Evolutionary conservation across 2,888 invertebrate genomes (phyloP).

Genomic region (Miltochrista miniata): DNA sequence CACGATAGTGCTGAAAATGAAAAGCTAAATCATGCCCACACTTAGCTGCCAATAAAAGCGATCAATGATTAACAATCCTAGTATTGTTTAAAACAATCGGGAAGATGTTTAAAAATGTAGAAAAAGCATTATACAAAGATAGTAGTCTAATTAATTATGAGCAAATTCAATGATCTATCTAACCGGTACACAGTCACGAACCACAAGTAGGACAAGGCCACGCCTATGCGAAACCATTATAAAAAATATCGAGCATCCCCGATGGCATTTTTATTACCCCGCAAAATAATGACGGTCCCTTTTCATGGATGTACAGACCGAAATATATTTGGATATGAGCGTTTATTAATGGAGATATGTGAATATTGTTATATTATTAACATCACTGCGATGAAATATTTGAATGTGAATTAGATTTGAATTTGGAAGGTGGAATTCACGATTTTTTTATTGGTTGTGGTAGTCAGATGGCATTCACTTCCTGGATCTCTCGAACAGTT

Average conservation of each 20-base stretch:
- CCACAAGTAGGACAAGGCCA: slow-evolving; percentile 35
- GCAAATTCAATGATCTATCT: slow-evolving; percentile 15
- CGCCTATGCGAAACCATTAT: slow-evolving; percentile 36
- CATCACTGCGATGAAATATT: slow-evolving; percentile 33
- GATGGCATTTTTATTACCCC: slow-evolving; percentile 62
- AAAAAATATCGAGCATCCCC: slow-evolving; percentile 53
- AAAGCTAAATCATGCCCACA: no score
- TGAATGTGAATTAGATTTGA: neutral
- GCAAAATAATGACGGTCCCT: slow-evolving; percentile 58
- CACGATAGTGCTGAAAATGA: no score
- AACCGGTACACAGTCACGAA: slow-evolving; percentile 30
- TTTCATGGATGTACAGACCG: slow-evolving; percentile 42
- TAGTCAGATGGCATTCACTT: no score
- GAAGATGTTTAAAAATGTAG: no score
- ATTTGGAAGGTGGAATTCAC: no score
- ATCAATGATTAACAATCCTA: no score
- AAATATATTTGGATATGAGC: slow-evolving; percentile 41
- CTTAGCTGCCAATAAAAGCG: no score
- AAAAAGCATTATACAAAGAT: neutral
- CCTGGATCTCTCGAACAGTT: no score
- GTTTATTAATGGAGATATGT: slow-evolving; percentile 36
- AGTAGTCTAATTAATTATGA: slow-evolving; percentile 8
- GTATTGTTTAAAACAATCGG: no score
- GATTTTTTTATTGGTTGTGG: no score
- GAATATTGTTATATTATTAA: slow-evolving; percentile 38